phyloP scores from a whole-genome alignment of 2,888 invertebrate species.

The Pseudococcus jackbeardsleyi region DNA sequence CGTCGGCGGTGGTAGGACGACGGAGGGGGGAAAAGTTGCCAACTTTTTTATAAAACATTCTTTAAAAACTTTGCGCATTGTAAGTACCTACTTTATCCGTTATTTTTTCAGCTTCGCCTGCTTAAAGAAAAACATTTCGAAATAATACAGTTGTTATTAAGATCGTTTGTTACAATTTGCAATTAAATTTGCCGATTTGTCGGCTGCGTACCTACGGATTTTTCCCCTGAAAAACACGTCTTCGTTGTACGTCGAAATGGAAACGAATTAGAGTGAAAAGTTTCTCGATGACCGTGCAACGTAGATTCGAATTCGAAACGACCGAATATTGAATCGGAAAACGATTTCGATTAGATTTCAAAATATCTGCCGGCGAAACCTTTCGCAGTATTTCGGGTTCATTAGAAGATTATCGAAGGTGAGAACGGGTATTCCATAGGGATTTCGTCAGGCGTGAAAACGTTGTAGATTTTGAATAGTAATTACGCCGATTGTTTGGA shows the following conservation, averaged over 20 bases:
- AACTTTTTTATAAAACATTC: conserved; percentile 33
- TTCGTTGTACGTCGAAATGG: not conserved
- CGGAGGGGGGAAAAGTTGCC: not conserved
- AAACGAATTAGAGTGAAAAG: not conserved
- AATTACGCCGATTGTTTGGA: conserved; percentile 3
- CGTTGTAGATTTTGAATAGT: not conserved
- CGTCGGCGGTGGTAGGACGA: not conserved
- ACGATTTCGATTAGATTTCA: conserved; percentile 1
- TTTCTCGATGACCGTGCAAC: not conserved
- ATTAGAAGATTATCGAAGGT: conserved; percentile 8
- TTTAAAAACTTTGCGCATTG: conserved; percentile 32
- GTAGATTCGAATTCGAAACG: not conserved
- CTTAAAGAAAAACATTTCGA: not conserved
- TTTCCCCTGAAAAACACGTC: not conserved
- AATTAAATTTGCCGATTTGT: conserved; percentile 28
- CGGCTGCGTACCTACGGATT: not conserved
- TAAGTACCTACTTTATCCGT: conserved; percentile 18
- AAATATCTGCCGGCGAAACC: not conserved
- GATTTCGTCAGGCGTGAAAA: not conserved
- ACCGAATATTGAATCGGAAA: not conserved
- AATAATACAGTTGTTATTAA: conserved; percentile 38
- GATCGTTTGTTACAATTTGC: conserved; percentile 29
- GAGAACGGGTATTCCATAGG: not conserved
- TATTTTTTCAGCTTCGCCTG: not conserved
- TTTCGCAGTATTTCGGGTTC: not conserved